A percentile compares a stretch with the other conserved stretches of the same genome.
Evolutionary conservation across 1,140 invertebrate genomes (phyloP).

Genomic region (Lanistes nyassanus): DNA sequence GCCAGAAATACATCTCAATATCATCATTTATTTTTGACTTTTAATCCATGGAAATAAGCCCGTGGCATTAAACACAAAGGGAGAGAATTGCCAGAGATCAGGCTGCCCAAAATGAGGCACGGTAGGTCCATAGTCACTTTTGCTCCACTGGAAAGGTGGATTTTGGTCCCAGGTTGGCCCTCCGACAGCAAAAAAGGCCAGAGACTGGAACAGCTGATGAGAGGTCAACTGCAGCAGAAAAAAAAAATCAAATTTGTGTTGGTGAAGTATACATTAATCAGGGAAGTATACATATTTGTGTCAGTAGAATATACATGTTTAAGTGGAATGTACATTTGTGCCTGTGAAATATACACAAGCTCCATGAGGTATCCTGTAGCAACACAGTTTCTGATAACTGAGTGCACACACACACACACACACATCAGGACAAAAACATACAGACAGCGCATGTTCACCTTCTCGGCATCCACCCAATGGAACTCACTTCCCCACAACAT

Average conservation of each 20-base stretch:
- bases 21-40: too few relatives aligned
- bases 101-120: constrained; percentile 80
- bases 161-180: constrained; percentile 73
- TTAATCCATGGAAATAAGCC: not conserved
- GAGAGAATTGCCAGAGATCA: constrained; percentile 78
- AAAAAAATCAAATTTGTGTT: not conserved
- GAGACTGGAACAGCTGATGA: constrained; percentile 61
- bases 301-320: not conserved
- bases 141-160: constrained; percentile 81
- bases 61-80: constrained; percentile 61
- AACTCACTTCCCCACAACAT: too few relatives aligned
- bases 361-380: too few relatives aligned
- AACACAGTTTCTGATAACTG: too few relatives aligned
- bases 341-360: too few relatives aligned
- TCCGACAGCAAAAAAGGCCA: constrained; percentile 72
- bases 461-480: too few relatives aligned
- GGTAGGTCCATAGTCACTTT: constrained; percentile 71
- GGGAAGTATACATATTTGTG: not conserved
- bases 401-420: too few relatives aligned
- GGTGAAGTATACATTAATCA: too few relatives aligned
- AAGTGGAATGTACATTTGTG: too few relatives aligned
- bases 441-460: too few relatives aligned
- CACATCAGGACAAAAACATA: too few relatives aligned
- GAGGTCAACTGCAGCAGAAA: constrained; percentile 64
- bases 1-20: too few relatives aligned